phyloP scores from a whole-genome alignment of 2,888 invertebrate species.

The Cerceris ruficornis region DNA sequence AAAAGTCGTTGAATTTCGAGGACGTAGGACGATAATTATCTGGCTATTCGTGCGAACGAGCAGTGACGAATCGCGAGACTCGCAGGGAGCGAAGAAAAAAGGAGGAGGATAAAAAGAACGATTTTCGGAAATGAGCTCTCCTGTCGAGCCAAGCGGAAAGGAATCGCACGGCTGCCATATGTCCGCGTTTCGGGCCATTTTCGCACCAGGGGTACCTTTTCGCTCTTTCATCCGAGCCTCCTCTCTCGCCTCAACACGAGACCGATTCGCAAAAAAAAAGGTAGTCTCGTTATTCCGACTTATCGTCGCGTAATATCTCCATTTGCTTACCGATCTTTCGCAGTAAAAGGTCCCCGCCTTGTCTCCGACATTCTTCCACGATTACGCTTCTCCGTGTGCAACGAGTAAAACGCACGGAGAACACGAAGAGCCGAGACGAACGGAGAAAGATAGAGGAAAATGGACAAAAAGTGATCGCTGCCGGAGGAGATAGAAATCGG shows the following conservation, averaged over 20 bases:
- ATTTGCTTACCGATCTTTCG: background rate
- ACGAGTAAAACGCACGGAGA: slow-evolving; percentile 1
- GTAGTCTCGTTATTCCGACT: slow-evolving; percentile 59
- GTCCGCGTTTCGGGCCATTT: slow-evolving; percentile 58
- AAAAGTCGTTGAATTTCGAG: slow-evolving; percentile 16
- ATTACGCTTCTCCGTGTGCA: background rate
- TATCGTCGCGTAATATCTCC: slow-evolving; percentile 69
- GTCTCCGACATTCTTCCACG: background rate
- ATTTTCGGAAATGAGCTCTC: slow-evolving; percentile 63
- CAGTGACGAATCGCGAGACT: slow-evolving; percentile 33
- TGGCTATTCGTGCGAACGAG: slow-evolving; percentile 41
- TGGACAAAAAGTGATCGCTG: background rate
- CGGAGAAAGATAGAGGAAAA: background rate
- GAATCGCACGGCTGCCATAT: slow-evolving; percentile 66
- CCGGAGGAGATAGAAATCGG: slow-evolving; percentile 75
- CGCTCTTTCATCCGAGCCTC: slow-evolving; percentile 24
- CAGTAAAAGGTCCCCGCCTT: background rate
- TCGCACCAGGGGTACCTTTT: slow-evolving; percentile 58
- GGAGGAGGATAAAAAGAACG: slow-evolving; percentile 39
- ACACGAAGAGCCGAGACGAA: slow-evolving; percentile 1
- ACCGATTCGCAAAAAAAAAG: slow-evolving; percentile 28
- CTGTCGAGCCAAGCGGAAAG: slow-evolving; percentile 55
- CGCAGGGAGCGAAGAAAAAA: slow-evolving; percentile 21
- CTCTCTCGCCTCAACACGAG: slow-evolving; percentile 11
- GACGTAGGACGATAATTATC: slow-evolving; percentile 60